phyloP scores from a whole-genome alignment of 1,140 invertebrate species.

The Pseudomyrmex concolor region DNA sequence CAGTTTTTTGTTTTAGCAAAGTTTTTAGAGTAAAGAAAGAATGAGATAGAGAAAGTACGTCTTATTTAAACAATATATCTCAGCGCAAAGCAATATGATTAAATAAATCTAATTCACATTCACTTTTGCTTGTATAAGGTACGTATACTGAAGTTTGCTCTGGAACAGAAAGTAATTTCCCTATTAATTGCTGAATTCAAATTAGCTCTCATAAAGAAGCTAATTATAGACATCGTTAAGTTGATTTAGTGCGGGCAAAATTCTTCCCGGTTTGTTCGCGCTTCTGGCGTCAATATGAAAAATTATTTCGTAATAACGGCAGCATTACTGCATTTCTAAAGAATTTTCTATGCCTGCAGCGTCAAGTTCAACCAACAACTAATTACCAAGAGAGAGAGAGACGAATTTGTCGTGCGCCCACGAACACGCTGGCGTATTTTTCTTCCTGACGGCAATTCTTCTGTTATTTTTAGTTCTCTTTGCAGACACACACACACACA shows the following conservation, averaged over 20 bases:
- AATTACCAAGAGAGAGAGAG: conserved; percentile 15
- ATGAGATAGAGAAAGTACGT: no score
- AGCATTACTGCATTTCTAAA: not conserved
- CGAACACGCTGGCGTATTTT: not conserved
- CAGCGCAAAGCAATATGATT: not conserved
- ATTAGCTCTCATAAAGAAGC: conserved; percentile 51
- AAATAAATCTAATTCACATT: conserved; percentile 44
- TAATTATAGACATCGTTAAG: conserved; percentile 61
- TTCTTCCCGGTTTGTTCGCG: conserved; percentile 40
- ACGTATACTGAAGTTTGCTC: conserved; percentile 12
- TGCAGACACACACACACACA: not conserved
- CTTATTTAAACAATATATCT: not conserved
- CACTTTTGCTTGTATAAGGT: conserved; percentile 16
- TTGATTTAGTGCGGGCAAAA: conserved; percentile 50
- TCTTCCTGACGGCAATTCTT: conserved; percentile 5
- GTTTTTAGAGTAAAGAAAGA: no score
- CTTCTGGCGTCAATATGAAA: conserved; percentile 42
- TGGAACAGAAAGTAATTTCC: conserved; percentile 49
- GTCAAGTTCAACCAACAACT: conserved; percentile 30
- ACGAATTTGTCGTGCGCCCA: conserved; percentile 18
- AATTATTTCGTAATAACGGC: conserved; percentile 24
- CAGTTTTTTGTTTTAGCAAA: not conserved
- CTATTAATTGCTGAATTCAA: conserved; percentile 58
- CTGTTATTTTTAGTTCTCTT: conserved; percentile 23
- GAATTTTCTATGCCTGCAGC: not conserved